Evolutionary conservation across 2,888 invertebrate species (phyloP).

Genomic region (Cosmia pyralina): DNA sequence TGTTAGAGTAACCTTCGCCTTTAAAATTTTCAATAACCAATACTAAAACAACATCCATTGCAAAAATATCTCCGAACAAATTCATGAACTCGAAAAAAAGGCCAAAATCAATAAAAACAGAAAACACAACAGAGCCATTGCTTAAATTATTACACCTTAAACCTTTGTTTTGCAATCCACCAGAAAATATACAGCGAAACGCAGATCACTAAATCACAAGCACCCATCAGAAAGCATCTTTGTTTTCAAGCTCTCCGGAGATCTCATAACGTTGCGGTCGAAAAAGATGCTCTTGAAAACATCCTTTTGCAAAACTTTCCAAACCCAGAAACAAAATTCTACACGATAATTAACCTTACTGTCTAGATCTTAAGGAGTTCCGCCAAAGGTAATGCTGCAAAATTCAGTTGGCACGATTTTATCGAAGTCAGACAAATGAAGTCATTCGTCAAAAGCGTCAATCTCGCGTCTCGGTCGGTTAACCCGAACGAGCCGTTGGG

Average conservation of each 20-base stretch:
- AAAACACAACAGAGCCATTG: conserved; percentile 28
- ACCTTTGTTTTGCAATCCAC: conserved; percentile 61
- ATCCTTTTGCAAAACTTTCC: conserved; percentile 53
- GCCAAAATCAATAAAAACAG: conserved; percentile 40
- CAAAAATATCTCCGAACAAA: conserved; percentile 12
- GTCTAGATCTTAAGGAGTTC: rapidly evolving
- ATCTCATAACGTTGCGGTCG: conserved; percentile 87
- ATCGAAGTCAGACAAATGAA: conserved; percentile 89
- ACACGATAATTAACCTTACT: conserved; percentile 63
- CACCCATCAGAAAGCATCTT: conserved; percentile 83
- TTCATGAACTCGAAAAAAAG: conserved; percentile 11
- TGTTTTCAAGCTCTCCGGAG: conserved; percentile 85
- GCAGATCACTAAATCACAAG: conserved; percentile 83
- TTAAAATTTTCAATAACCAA: background rate
- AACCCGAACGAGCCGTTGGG: conserved; percentile 80
- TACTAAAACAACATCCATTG: background rate
- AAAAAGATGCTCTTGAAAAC: conserved; percentile 78
- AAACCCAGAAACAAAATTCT: background rate
- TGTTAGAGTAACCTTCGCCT: background rate
- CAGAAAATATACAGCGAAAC: conserved; percentile 67
- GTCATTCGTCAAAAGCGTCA: conserved; percentile 85
- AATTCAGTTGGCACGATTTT: conserved; percentile 77
- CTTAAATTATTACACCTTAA: conserved; percentile 55
- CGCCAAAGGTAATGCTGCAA: background rate
- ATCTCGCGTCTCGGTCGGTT: conserved; percentile 82